Evolutionary conservation across 2,888 invertebrate genomes (phyloP), one percentile per base, ranked within the genome.

Genomic region (Tipula unca): DNA sequence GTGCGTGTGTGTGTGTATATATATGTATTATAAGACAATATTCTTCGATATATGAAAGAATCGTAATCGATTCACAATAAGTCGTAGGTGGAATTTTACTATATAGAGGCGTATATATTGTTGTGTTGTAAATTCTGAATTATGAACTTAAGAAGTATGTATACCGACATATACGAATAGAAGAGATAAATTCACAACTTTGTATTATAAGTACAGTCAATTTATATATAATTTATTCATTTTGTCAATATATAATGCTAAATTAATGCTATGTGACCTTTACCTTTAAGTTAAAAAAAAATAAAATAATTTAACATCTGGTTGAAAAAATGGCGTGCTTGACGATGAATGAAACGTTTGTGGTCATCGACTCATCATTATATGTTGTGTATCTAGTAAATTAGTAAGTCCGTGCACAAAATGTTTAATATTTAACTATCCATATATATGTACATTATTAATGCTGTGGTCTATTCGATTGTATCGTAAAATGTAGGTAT

Each of bases 241-340:
- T 69, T 69, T 69, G 69, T 69, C 69, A 69, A 69, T 69, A n/a
- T n/a, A 69, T 25, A 69, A 69, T 69, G 69, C 69, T 69, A 69
- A 69, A 69, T 69, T 69, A 69, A 69, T 69, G 69, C 20, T 69
- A 25, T 20, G 69, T 69, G 69, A 69, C 69, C 69, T 69, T 69
- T 25, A 69, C 69, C 69, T 69, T 69, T 69, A 69, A 1, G n/a
- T 17, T 17, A 39, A 54, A 54, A n/a, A n/a, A 54, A 54, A 48
- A 6, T 25, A 32, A 32, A 32, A 32, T 2, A 6, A 69, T 69
- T 25, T 8, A 69, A 69, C 69, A 69, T 69, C 20, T 69, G 69
- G 20, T 69, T 13, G 25, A n/a, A n/a, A 69, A 25, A 69, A 69
- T 69, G 69, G 20, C 25, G 20, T 25, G 69, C n/a, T 48, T n/a